phyloP scores from a whole-genome alignment of 2,888 invertebrate species.

The Apantesis nais region DNA sequence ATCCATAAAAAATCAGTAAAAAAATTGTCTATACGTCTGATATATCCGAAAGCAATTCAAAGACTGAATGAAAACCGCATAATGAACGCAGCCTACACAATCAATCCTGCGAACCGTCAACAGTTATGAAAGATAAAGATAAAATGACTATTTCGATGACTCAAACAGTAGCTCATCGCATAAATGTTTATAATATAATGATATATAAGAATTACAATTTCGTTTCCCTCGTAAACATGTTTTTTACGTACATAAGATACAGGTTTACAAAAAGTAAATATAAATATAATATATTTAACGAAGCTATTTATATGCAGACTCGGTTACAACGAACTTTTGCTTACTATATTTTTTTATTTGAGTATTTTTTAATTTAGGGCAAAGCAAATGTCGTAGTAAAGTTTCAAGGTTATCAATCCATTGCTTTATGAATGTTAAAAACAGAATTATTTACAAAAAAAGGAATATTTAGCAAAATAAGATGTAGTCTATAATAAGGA shows the following conservation, averaged over 20 bases:
- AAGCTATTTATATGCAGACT: neutral
- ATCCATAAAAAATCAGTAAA: slow-evolving; percentile 27
- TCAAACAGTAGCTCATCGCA: slow-evolving; percentile 38
- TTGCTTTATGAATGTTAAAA: neutral
- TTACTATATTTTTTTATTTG: neutral
- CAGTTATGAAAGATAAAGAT: slow-evolving; percentile 59
- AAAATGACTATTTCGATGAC: slow-evolving; percentile 54
- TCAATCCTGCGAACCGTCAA: slow-evolving; percentile 58
- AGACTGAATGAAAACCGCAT: slow-evolving; percentile 59
- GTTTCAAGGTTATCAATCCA: neutral
- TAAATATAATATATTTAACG: neutral
- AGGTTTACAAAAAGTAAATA: neutral
- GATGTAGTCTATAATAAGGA: neutral
- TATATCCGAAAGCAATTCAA: slow-evolving; percentile 56
- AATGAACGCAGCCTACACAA: slow-evolving; percentile 54
- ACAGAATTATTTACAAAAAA: too few species aligned
- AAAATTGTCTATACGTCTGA: slow-evolving; percentile 52
- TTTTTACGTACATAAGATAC: neutral
- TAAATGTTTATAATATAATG: neutral
- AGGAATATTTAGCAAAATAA: neutral
- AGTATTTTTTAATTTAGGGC: neutral
- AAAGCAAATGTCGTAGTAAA: neutral
- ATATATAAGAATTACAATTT: neutral
- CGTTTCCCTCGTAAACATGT: neutral
- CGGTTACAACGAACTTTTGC: neutral